Base-by-base conservation (phyloP, 2,888 invertebrate genomes). In the Lepidonotus clava region DNA sequence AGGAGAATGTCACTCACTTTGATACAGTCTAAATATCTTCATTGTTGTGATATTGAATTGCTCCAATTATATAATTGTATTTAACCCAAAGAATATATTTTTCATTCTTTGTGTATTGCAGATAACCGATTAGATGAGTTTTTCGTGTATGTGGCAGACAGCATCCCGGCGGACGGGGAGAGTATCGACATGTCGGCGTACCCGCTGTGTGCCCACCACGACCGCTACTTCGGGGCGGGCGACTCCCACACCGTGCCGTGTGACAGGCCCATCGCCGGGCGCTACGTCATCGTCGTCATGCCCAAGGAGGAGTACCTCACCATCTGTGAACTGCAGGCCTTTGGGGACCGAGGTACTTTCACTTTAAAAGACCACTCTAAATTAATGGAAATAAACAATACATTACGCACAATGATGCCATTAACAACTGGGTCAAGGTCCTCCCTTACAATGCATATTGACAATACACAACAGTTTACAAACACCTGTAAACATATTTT, bases 121-220 rank as follows among this genome's bases (percentile, higher is more conserved):
- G 80, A 80, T 18, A 80, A 80, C 28, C 80, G 80, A 28, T 24
- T 80, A 34, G 80, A 80, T 32, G 32, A 80, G 80, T 80, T 80
- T 46, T 46, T 24, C 28, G 46, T 80, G 24, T 28, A 46, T 21
- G 28, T 80, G 8, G 80, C 46, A 24, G 32, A 80, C 28, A 28
- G 21, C 28, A 80, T 80, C 21, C 80, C 80, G 1, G 80, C 24
- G n/a, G 32, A 41, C 14, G 80, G 46, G 11, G 46, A 80, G 32
- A 14, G 11, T 1, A 46, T 80, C 24, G 24, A 80, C 28, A 46
- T 46, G 80, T 1, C 46, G 8, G 28, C 21, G 32, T 24, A 32
- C 41, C 5, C 0, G 14, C 6, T 80, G 41, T 80, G 80, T n/a
- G 80, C 80, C 1, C 28, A 41, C 28, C 80, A 80, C 46, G 46